These are phyloP conservation scores for Xiphorhynchus elegans DNA, from an alignment of 2,113 vertebrate genomes.

Conservation along the genomic window DNA sequence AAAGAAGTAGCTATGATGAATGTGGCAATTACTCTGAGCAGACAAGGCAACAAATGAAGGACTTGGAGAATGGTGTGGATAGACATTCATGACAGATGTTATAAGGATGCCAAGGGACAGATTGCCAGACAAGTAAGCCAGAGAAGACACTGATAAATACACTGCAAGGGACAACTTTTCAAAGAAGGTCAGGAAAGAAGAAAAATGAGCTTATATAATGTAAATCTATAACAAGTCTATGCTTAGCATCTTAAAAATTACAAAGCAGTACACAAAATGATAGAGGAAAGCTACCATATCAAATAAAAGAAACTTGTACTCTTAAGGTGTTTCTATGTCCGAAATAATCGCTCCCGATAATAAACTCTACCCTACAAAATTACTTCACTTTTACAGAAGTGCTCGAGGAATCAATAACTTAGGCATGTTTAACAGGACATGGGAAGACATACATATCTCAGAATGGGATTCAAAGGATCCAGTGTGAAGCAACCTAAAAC, in stretches of 20 bases:
- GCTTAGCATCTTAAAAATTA: constrained; percentile 15
- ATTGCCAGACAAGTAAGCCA: constrained; percentile 63
- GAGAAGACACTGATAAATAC: constrained; percentile 67
- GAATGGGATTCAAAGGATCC: neutral
- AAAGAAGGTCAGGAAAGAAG: constrained; percentile 60
- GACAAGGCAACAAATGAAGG: constrained; percentile 72
- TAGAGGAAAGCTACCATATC: neutral
- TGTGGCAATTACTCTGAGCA: constrained; percentile 69
- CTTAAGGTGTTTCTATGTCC: neutral
- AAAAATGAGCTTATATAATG: constrained; percentile 46
- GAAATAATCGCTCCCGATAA: neutral
- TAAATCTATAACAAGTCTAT: constrained; percentile 14
- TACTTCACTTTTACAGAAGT: neutral
- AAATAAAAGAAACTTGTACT: neutral
- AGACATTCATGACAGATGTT: constrained; percentile 72
- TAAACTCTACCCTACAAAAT: neutral
- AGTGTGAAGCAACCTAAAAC: neutral
- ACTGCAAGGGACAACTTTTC: constrained; percentile 46
- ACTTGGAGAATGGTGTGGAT: constrained; percentile 49
- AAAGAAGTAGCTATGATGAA: constrained; percentile 66
- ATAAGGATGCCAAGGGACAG: constrained; percentile 44
- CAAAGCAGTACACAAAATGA: neutral
- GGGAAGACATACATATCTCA: accelerated
- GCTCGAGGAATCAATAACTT: neutral
- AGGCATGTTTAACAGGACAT: neutral